Percentiles rank a stretch among this genome's conserved stretches.
These are phyloP conservation scores for Marisa cornuarietis DNA, from an alignment of 1,140 invertebrate species.

Conservation along the genomic window DNA sequence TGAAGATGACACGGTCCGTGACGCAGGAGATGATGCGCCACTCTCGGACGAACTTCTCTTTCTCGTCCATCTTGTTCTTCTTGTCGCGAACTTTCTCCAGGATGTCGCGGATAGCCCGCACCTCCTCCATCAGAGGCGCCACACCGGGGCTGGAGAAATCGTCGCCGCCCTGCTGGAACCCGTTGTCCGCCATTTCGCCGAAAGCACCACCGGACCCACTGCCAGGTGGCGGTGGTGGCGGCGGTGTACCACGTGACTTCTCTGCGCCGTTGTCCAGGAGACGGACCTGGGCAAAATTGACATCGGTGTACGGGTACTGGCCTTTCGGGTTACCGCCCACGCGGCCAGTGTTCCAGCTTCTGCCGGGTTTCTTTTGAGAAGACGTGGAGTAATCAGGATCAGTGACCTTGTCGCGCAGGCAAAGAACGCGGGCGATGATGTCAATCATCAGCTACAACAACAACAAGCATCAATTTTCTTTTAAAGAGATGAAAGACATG, in stretches of 20 bases:
- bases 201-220: background rate
- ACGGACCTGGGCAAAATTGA: slow-evolving; percentile 38
- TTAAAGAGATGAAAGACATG: background rate
- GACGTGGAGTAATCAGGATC: slow-evolving; percentile 31
- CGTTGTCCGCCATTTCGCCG: background rate
- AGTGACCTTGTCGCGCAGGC: slow-evolving; percentile 32
- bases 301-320: slow-evolving; percentile 41
- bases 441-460: slow-evolving; percentile 37
- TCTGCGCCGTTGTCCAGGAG: slow-evolving; percentile 50
- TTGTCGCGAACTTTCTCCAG: slow-evolving; percentile 53
- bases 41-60: slow-evolving; percentile 55
- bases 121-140: slow-evolving; percentile 43
- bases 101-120: slow-evolving; percentile 50
- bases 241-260: slow-evolving; percentile 10
- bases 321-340: slow-evolving; percentile 29
- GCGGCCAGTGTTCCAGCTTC: slow-evolving; percentile 34
- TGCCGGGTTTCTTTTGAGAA: slow-evolving; percentile 19
- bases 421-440: slow-evolving; percentile 32
- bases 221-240: slow-evolving; percentile 12
- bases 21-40: slow-evolving; percentile 65
- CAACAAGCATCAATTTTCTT: slow-evolving; percentile 8
- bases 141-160: slow-evolving; percentile 26
- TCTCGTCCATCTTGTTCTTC: slow-evolving; percentile 47
- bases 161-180: slow-evolving; percentile 32
- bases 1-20: slow-evolving; percentile 65